Evolutionary conservation across 2,888 invertebrate species (phyloP).

Genomic region (Macroteleia sp.): DNA sequence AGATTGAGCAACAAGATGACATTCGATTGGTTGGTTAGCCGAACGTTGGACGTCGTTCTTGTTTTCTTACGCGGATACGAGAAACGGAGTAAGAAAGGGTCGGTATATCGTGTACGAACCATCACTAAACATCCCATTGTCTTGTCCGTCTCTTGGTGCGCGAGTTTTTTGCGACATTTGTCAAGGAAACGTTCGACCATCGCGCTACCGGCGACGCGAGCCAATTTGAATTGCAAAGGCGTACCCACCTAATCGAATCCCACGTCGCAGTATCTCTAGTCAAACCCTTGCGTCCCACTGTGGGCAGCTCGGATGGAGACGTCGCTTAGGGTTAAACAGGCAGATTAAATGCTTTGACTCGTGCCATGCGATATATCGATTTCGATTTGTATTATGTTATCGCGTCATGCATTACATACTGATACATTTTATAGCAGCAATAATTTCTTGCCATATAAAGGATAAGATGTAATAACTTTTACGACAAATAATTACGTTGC

Average conservation of each 20-base stretch:
- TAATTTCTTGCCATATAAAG: background rate
- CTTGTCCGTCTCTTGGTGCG: conserved; percentile 80
- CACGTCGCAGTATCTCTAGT: conserved; percentile 61
- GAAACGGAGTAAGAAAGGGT: conserved; percentile 61
- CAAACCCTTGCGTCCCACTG: conserved; percentile 55
- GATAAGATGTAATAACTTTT: too few relatives aligned
- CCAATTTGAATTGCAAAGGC: conserved; percentile 81
- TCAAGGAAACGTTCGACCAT: conserved; percentile 76
- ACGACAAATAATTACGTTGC: too few relatives aligned
- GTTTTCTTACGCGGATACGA: conserved; percentile 58
- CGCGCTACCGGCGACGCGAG: conserved; percentile 63
- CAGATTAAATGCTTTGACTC: conserved; percentile 64
- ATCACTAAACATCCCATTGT: conserved; percentile 83
- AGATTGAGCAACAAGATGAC: conserved; percentile 73
- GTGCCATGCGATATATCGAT: conserved; percentile 63
- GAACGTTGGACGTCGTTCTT: conserved; percentile 38
- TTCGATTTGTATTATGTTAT: conserved; percentile 45
- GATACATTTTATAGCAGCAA: background rate
- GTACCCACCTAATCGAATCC: conserved; percentile 65
- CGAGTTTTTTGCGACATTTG: conserved; percentile 78
- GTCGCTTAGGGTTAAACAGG: conserved; percentile 70
- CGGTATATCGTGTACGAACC: conserved; percentile 75
- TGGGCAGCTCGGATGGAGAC: conserved; percentile 72
- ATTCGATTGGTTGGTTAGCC: conserved; percentile 67
- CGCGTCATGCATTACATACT: conserved; percentile 28